phyloP scores from a whole-genome alignment of 2,113 vertebrate genomes.

The Ptilorrhoa leucosticta region DNA sequence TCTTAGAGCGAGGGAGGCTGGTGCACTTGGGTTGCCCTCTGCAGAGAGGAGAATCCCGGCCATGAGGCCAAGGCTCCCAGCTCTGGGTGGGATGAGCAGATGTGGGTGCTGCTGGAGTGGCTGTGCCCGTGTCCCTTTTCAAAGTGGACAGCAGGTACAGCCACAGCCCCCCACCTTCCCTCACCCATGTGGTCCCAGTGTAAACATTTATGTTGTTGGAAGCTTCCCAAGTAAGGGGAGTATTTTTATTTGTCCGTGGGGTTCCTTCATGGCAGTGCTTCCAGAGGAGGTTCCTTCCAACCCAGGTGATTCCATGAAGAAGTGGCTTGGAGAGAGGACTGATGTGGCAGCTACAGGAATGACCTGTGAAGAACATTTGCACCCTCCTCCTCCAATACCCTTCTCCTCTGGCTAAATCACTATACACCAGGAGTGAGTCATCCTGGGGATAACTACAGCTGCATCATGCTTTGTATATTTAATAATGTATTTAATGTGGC shows the following conservation, averaged over 20 bases:
- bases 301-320: not conserved
- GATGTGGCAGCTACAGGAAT: not conserved
- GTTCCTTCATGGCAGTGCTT: fast-evolving
- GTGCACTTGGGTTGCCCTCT: not conserved
- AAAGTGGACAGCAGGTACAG: not conserved
- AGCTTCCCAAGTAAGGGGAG: not conserved
- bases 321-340: not conserved
- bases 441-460: not conserved
- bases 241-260: not conserved
- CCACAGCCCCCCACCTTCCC: not conserved
- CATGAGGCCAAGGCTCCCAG: not conserved
- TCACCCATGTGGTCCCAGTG: not conserved
- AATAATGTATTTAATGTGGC: not conserved
- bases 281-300: not conserved
- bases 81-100: not conserved
- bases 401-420: not conserved
- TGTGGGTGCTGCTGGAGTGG: not conserved
- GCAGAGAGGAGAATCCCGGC: not conserved
- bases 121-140: not conserved
- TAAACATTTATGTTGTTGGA: fast-evolving
- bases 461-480: not conserved
- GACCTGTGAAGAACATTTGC: not conserved
- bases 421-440: not conserved
- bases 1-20: not conserved
- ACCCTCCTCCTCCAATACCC: not conserved